Base-by-base conservation (phyloP, 2,797 vertebrate species). In the Pantherophis vulpinus region DNA sequence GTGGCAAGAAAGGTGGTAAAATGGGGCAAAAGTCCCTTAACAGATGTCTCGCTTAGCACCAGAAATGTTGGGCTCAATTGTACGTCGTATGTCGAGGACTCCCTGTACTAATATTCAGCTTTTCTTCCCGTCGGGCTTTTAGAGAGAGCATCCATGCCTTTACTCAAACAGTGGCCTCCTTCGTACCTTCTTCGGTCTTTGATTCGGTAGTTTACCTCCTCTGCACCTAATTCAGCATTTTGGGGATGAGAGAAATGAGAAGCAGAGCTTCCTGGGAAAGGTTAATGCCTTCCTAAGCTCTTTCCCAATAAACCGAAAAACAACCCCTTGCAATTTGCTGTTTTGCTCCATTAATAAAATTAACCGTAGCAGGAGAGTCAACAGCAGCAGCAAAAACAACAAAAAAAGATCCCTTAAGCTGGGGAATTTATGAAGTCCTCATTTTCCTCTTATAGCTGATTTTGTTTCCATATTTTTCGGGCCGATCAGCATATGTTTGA, bases 401-500 rank as follows among this genome's bases (percentile, higher is more conserved):
- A 32, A 89, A 56, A 93, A 93, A 83, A 70, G 0, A 0, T 13
- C 86, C 95, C 93, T 59, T 60, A 90, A 74, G 42, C 37, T 90
- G 42, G 18, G 90, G 32, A 92, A 92, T 93, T 90, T 70, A 89
- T 37, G 47, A 4, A 61, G 10, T 66, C 63, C n/a, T 87, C 27
- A 42, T 91, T 91, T 91, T 16, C 0, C 87, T 94, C 94, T 95
- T 86, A 86, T 91, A 56, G 8, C n/a, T 86, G 54, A 14, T 56
- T 94, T 93, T 42, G 18, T n/a, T 88, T n/a, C 86, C 47, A 27
- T 91, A n/a, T 87, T 66, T 83, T 47, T 89, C 60, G 29, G 42
- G 37, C 37, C 2, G 11, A 86, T 93, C 37, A 29, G 54, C 55
- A 25, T 86, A 16, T 63, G 1, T 91, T 79, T 92, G 5, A 12